phyloP scores from a whole-genome alignment of 1,140 invertebrate genomes.

The Orius laevigatus region DNA sequence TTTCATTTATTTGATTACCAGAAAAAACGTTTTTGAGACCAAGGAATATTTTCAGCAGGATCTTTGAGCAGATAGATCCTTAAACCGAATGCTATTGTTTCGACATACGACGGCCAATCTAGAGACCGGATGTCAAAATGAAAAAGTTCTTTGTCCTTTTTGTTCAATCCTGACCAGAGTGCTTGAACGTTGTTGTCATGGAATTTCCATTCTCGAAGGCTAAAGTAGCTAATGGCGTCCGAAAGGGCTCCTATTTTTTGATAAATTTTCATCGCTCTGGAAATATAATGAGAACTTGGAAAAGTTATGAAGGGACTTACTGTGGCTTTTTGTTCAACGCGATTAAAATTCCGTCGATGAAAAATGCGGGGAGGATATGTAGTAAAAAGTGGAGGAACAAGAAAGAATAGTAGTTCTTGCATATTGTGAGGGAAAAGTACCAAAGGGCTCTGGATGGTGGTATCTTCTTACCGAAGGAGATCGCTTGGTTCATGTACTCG shows the following conservation, averaged over 20 bases:
- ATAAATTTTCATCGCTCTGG: conserved; percentile 54
- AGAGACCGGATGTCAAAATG: conserved; percentile 47
- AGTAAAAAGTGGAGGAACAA: background rate
- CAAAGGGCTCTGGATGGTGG: background rate
- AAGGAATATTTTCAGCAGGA: conserved; percentile 34
- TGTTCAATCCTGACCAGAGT: conserved; percentile 40
- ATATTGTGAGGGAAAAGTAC: conserved; percentile 2
- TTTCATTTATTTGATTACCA: too few species aligned
- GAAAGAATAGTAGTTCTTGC: background rate
- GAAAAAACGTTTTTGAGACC: too few species aligned
- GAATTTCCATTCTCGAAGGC: conserved; percentile 50
- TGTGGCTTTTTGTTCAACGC: conserved; percentile 7
- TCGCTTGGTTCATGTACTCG: conserved; percentile 30
- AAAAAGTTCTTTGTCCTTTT: conserved; percentile 44
- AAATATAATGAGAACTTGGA: conserved; percentile 17
- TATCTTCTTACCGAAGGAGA: background rate
- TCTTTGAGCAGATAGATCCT: conserved; percentile 44
- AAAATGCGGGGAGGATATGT: conserved; percentile 4
- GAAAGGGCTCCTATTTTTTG: conserved; percentile 54
- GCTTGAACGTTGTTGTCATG: conserved; percentile 42
- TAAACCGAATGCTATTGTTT: conserved; percentile 37
- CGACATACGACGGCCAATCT: conserved; percentile 39
- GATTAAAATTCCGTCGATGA: conserved; percentile 6
- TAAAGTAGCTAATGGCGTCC: conserved; percentile 55
- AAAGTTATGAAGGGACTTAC: background rate